These are phyloP conservation scores for Centropus bengalensis DNA, from an alignment of 2,113 vertebrate species.

Conservation along the genomic window DNA sequence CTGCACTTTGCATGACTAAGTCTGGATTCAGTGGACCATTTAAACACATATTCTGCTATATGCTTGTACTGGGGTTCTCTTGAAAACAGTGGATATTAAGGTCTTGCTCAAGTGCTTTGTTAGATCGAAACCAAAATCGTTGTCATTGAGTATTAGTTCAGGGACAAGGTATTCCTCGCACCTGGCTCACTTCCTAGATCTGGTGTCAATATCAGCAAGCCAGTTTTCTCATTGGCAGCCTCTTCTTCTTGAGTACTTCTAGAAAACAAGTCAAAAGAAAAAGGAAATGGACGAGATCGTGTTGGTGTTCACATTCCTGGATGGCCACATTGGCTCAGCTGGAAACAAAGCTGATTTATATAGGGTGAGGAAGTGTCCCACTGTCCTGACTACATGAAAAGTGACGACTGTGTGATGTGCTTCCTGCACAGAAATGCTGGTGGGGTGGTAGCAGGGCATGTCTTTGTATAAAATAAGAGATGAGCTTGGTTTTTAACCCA, in stretches of 20 bases:
- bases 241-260: background rate
- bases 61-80: background rate
- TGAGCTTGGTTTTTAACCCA: background rate
- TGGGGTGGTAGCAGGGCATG: background rate
- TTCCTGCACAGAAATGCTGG: background rate
- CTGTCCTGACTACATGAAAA: background rate
- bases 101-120: background rate
- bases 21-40: background rate
- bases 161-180: background rate
- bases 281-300: background rate
- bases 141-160: background rate
- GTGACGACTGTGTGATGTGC: background rate
- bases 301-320: background rate
- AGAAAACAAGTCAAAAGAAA: background rate
- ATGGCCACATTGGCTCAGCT: background rate
- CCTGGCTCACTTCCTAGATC: background rate
- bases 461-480: background rate
- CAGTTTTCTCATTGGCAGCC: background rate
- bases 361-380: background rate
- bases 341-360: background rate
- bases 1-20: background rate
- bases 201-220: accelerated
- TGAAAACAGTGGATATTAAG: background rate
- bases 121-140: background rate
- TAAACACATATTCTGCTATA: background rate